These are phyloP conservation scores for Charina bottae DNA, from an alignment of 2,113 vertebrate species.

Conservation along the genomic window DNA sequence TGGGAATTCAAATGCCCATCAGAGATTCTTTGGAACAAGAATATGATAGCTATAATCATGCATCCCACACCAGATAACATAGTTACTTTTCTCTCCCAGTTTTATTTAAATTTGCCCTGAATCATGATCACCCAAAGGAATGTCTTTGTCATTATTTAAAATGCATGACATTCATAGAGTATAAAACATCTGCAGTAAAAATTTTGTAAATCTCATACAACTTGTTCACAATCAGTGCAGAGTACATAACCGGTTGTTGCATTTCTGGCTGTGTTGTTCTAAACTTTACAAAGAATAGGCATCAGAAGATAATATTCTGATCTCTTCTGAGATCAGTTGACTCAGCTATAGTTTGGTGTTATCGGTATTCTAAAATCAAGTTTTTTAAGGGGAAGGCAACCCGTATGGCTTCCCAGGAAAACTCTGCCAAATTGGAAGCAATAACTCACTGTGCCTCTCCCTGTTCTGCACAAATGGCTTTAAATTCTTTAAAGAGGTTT, in stretches of 20 bases:
- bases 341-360: background rate
- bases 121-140: background rate
- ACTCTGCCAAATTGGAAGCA: constrained; percentile 3
- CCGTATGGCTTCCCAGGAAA: background rate
- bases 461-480: background rate
- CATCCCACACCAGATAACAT: background rate
- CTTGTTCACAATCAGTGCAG: background rate
- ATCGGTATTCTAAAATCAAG: background rate
- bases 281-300: background rate
- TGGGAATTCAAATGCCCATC: background rate
- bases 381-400: background rate
- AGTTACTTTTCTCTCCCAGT: background rate
- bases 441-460: background rate
- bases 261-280: background rate
- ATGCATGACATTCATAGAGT: background rate
- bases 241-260: background rate
- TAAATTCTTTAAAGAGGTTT: constrained; percentile 22
- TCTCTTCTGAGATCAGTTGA: background rate
- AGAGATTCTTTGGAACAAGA: background rate
- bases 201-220: background rate
- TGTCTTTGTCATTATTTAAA: background rate
- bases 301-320: background rate
- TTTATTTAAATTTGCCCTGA: background rate
- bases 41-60: background rate
- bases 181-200: background rate